These are phyloP conservation scores for Tauraco erythrolophus DNA, from an alignment of 2,113 vertebrate genomes.

Conservation along the genomic window DNA sequence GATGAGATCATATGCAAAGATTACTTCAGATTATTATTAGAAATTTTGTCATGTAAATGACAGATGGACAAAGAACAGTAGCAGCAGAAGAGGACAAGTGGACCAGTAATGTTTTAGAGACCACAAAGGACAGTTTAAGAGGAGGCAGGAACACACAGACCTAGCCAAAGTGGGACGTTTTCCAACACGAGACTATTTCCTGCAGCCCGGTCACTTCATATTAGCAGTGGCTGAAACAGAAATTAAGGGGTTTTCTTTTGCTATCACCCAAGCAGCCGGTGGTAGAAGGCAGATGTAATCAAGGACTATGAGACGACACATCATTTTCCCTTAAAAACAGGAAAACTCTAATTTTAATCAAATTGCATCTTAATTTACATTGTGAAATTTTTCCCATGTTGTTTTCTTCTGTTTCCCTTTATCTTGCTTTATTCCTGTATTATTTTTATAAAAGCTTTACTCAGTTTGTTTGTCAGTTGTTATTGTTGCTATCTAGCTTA, in stretches of 20 bases:
- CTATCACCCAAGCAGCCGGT: not conserved
- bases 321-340: not conserved
- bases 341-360: not conserved
- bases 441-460: not conserved
- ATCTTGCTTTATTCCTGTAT: not conserved
- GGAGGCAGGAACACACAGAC: not conserved
- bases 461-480: not conserved
- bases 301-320: not conserved
- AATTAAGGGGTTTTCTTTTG: not conserved
- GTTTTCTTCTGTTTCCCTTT: not conserved
- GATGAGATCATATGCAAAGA: conserved; percentile 43
- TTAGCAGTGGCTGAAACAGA: not conserved
- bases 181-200: not conserved
- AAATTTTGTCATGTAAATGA: conserved; percentile 1
- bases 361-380: not conserved
- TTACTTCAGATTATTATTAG: conserved; percentile 33
- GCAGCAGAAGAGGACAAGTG: not conserved
- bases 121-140: not conserved
- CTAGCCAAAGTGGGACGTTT: not conserved
- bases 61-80: not conserved
- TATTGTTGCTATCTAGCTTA: not conserved
- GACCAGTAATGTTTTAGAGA: not conserved
- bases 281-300: not conserved
- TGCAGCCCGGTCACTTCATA: not conserved
- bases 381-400: not conserved